phyloP scores from a whole-genome alignment of 2,888 invertebrate species.

The Andrena bucephala region DNA sequence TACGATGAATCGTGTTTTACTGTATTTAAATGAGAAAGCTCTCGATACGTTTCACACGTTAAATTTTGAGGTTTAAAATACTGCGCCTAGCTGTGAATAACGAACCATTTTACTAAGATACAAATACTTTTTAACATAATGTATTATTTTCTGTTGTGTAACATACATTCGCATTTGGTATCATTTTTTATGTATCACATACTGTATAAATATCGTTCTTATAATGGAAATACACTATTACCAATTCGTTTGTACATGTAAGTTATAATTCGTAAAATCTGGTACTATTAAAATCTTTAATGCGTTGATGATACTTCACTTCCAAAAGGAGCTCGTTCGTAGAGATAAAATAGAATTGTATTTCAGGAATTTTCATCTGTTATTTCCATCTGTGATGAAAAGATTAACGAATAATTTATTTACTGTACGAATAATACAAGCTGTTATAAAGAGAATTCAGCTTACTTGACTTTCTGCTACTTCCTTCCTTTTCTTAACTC shows the following conservation, averaged over 20 bases:
- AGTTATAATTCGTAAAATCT: constrained; percentile 36
- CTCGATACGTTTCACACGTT: constrained; percentile 73
- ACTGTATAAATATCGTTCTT: constrained; percentile 19
- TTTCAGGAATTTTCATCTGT: constrained; percentile 39
- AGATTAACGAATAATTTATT: constrained; percentile 1
- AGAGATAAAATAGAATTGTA: constrained; percentile 30
- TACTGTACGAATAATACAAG: background rate
- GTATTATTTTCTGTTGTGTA: background rate
- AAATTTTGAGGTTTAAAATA: constrained; percentile 57
- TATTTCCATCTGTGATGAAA: constrained; percentile 59
- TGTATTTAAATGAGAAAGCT: constrained; percentile 80
- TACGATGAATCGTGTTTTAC: constrained; percentile 75
- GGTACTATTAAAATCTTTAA: constrained; percentile 8
- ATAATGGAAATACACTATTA: constrained; percentile 3
- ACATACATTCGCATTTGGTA: constrained; percentile 19
- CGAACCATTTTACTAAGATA: background rate
- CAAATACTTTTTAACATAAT: background rate
- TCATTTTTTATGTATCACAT: constrained; percentile 14
- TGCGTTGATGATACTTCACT: constrained; percentile 27
- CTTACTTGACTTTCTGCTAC: constrained; percentile 48
- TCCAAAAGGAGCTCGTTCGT: constrained; percentile 44
- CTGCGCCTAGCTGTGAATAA: background rate
- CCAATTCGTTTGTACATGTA: constrained; percentile 1
- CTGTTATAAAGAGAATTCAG: constrained; percentile 56
- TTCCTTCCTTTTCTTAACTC: constrained; percentile 40